Evolutionary conservation across 2,113 vertebrate species (phyloP).

Genomic region (Phyllostomus discolor): DNA sequence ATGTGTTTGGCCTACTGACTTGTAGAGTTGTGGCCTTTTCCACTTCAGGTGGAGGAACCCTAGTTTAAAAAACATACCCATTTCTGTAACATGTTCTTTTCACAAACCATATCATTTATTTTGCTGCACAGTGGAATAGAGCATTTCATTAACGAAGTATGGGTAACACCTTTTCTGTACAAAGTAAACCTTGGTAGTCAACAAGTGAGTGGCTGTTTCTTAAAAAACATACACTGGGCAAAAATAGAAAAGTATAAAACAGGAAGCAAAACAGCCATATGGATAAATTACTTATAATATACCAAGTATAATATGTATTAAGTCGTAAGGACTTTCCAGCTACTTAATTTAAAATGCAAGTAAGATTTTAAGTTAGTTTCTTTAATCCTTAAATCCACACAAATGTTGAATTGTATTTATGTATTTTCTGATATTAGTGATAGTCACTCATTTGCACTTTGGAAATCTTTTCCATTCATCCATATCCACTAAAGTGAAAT

Average conservation of each 20-base stretch:
- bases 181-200: background rate
- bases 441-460: background rate
- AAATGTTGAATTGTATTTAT: background rate
- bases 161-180: background rate
- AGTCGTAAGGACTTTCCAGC: background rate
- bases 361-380: constrained; percentile 16
- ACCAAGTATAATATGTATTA: background rate
- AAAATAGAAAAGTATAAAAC: background rate
- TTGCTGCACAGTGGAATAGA: background rate
- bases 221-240: background rate
- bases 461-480: background rate
- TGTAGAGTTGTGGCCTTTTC: background rate
- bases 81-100: constrained; percentile 1
- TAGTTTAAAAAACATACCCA: background rate
- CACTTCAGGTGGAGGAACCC: background rate
- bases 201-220: background rate
- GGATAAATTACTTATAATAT: background rate
- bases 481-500: background rate
- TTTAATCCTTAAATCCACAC: background rate
- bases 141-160: background rate
- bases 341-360: background rate
- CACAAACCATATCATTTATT: background rate
- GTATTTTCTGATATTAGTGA: background rate
- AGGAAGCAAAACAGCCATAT: constrained; percentile 8
- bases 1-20: background rate